Evolutionary conservation across 2,888 invertebrate species (phyloP).

Genomic region (Eupithecia subfuscata): DNA sequence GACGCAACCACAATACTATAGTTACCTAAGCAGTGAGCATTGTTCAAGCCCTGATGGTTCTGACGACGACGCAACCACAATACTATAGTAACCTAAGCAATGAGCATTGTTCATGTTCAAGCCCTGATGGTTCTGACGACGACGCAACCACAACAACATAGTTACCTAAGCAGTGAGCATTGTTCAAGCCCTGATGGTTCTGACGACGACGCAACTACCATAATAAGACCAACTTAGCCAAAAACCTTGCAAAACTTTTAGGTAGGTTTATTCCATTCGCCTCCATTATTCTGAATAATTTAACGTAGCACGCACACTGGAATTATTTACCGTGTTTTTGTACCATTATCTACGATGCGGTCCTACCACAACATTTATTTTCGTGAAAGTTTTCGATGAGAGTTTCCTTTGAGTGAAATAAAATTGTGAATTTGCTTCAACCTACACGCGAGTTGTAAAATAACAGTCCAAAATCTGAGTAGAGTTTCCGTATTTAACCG

Average conservation of each 20-base stretch:
- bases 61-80: too few species aligned
- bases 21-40: too few species aligned
- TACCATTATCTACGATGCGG: slow-evolving; percentile 45
- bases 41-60: too few species aligned
- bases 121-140: too few species aligned
- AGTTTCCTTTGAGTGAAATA: slow-evolving; percentile 34
- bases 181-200: too few species aligned
- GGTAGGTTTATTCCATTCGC: not conserved
- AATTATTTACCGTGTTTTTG: slow-evolving; percentile 47
- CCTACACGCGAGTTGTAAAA: not conserved
- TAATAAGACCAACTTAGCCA: too few species aligned
- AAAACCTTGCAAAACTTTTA: not conserved
- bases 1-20: too few species aligned
- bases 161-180: too few species aligned
- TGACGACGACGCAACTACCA: too few species aligned
- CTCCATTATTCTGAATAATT: slow-evolving; percentile 54
- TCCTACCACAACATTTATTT: slow-evolving; percentile 46
- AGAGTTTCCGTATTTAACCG: not conserved
- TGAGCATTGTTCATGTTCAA: too few species aligned
- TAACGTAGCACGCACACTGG: slow-evolving; percentile 43
- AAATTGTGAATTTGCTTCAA: not conserved
- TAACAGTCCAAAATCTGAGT: not conserved
- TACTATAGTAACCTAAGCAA: too few species aligned
- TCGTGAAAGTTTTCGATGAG: slow-evolving; percentile 36
- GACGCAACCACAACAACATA: too few species aligned